phyloP scores from a whole-genome alignment of 2,888 invertebrate species.

The Anarsia innoxiella region DNA sequence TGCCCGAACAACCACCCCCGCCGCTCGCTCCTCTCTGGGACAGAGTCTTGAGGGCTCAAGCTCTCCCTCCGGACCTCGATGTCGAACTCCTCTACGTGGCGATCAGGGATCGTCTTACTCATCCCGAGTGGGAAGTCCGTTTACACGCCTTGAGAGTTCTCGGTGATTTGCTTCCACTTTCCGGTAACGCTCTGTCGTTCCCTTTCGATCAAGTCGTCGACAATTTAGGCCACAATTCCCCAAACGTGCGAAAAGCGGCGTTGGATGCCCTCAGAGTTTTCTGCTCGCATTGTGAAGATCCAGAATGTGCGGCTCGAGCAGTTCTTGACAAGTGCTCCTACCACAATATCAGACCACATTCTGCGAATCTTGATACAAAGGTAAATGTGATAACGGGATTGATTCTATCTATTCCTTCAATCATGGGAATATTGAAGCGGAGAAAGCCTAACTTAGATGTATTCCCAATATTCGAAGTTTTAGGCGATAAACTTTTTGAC shows the following conservation, averaged over 20 bases:
- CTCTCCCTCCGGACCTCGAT: conserved; percentile 81
- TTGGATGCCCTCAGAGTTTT: conserved; percentile 85
- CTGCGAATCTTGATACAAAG: conserved; percentile 67
- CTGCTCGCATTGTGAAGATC: conserved; percentile 79
- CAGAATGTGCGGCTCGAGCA: conserved; percentile 79
- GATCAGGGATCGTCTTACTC: conserved; percentile 81
- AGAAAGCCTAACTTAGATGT: conserved; percentile 64
- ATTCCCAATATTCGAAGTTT: conserved; percentile 67
- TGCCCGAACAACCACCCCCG: conserved; percentile 64
- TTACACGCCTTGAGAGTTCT: conserved; percentile 87
- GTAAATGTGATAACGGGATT: conserved; percentile 78
- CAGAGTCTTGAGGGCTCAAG: conserved; percentile 82
- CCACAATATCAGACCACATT: conserved; percentile 68
- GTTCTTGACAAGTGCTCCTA: conserved; percentile 80
- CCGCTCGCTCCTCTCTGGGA: conserved; percentile 87
- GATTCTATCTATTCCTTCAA: conserved; percentile 78
- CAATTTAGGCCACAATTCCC: conserved; percentile 86
- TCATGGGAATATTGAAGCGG: conserved; percentile 73
- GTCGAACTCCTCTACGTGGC: conserved; percentile 80
- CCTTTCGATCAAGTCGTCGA: conserved; percentile 84
- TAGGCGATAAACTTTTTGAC: conserved; percentile 73
- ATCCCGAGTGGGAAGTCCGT: conserved; percentile 89
- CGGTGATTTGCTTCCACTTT: conserved; percentile 84
- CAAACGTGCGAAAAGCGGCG: conserved; percentile 87
- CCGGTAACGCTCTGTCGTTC: conserved; percentile 80